Evolutionary conservation across 1,140 invertebrate genomes (phyloP), one percentile per base, ranked within the genome.

Genomic region (Bathynomus jamesi): DNA sequence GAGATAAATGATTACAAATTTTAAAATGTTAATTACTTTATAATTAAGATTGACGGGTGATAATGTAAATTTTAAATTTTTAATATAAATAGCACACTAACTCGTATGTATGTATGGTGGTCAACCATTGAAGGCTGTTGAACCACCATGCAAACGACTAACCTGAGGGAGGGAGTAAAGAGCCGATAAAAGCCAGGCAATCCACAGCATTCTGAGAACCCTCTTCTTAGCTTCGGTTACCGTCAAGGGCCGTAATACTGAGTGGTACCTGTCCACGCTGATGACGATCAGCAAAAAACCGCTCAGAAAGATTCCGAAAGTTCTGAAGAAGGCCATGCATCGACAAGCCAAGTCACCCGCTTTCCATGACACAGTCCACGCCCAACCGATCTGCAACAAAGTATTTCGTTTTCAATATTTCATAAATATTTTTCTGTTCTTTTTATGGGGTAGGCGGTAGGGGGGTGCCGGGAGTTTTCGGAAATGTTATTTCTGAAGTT

Each of bases 131-230:
- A n/a, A n/a, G n/a, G n/a, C n/a, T n/a, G n/a, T n/a, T n/a, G n/a
- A n/a, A n/a, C 40, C 13, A 53, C 40, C 5, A 17, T 53, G 2
- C 1, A 53, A 53, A 21, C 21, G 2, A 21, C 31, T 82, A 81
- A 91, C 91, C 86, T 96, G 93, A 5, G 93, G 93, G 66, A 90
- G 81, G 76, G 91, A 93, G 80, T 90, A 94, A n/a, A 94, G 78
- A 0, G 86, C 83, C 0, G 91, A 90, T 28, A 86, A 86, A 0
- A 88, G 80, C 93, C 93, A 96, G 30, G 93, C 91, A 0, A 85
- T 82, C 24, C 84, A 82, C 17, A 95, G 79, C 85, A 94, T 91
- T 25, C 88, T 81, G 78, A 87, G 87, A 11, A 90, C 89, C 21
- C 91, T 84, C 72, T 86, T 85, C 74, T 91, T 87, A 72, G 88